Percentiles rank a stretch among this genome's conserved stretches.
phyloP scores from a whole-genome alignment of 2,888 invertebrate genomes.

The Tachina fera region DNA sequence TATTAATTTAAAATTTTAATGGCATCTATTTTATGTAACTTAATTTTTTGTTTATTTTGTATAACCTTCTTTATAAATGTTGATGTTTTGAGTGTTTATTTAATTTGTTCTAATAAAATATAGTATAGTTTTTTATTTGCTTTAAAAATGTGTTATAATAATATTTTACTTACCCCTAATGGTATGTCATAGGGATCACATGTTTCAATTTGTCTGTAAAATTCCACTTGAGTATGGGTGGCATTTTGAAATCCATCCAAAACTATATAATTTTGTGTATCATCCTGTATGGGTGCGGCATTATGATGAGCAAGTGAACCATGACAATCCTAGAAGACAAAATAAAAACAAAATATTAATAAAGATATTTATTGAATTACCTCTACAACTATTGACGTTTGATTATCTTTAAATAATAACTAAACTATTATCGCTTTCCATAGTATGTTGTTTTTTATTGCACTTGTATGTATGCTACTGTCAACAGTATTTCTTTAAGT shows the following conservation, averaged over 20 bases:
- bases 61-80: not conserved
- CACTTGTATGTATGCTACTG: not conserved
- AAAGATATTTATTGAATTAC: conserved; percentile 12
- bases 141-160: conserved; percentile 27
- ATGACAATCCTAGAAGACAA: conserved; percentile 89
- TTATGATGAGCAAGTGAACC: conserved; percentile 86
- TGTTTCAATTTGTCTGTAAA: conserved; percentile 91
- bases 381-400: not conserved
- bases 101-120: conserved; percentile 14
- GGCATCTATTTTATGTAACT: not conserved
- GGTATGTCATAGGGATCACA: conserved; percentile 90
- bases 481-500: conserved; percentile 18
- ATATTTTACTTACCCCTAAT: conserved; percentile 85
- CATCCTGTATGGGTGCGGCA: conserved; percentile 88
- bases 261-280: conserved; percentile 92
- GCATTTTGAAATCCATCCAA: conserved; percentile 90
- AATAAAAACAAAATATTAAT: not conserved
- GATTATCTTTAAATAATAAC: not conserved
- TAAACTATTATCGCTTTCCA: conserved; percentile 13
- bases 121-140: not conserved
- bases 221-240: conserved; percentile 92
- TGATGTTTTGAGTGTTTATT: not conserved
- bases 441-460: not conserved
- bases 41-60: not conserved
- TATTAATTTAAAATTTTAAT: not conserved